Base-by-base conservation (phyloP, 2,113 vertebrate genomes). In the Hypanus sabinus region DNA sequence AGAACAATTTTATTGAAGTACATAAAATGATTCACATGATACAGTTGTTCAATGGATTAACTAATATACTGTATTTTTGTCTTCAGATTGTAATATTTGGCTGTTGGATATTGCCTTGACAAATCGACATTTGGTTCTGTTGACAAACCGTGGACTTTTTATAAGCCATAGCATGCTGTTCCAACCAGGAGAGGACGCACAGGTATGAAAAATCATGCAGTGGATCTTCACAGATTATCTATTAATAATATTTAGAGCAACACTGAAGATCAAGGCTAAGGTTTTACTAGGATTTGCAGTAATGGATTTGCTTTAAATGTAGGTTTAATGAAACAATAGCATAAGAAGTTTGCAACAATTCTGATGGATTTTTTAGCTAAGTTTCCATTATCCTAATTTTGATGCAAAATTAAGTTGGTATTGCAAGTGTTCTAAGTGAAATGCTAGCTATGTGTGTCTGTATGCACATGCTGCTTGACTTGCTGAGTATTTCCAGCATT, bases 111-210 rank as follows among this genome's bases (percentile, higher is more conserved):
- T 93, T 30, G 3, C 2, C 46, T 3, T 93, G 22, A 93, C 91
- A 33, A 93, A 93, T 93, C 70, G 1, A 5, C 91, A 73, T 93
- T 22, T 93, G 91, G 20, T 75, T 38, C 68, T 93, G 12, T 27
- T 73, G 70, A 93, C 91, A 73, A 75, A 36, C 11, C 70, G 46
- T 93, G 91, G 91, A 38, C 38, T 93, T 93, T 93, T 93, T 30
- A 1, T 93, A 30, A 93, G 91, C 22, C 68, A 73, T 12, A 38
- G 73, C 24, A 46, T 93, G 91, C 91, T 73, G 71, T 73, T 71
- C 36, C 38, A 75, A 55, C 12, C 46, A 75, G 68, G 36, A 46
- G 24, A 71, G 7, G 20, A 93, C 14, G 12, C n/a, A 75, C 71
- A 12, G 91, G 91, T 93, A 93, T 75, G 70, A 73, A 71, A 11